Base-by-base conservation (phyloP, 2,888 invertebrate species). In the Boloria euphrosyne region DNA sequence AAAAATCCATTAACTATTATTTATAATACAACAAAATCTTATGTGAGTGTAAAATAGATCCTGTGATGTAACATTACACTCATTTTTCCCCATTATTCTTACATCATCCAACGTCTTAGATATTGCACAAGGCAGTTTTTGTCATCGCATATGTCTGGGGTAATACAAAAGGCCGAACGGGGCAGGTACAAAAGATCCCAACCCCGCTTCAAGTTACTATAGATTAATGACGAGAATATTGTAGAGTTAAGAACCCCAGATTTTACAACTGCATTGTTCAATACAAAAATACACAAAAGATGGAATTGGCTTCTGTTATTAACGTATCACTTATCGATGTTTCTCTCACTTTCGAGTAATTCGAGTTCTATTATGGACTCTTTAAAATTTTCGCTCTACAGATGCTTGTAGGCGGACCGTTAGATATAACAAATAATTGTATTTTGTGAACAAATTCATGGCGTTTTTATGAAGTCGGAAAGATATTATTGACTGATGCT, bases 191-290 rank as follows among this genome's bases (percentile, higher is more conserved):
- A 89, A 90, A 84, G 85, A 82, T 65, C 79, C 85, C 81, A 79
- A 83, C 85, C 89, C 85, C 85, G 89, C 80, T 83, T 90, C 90
- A 79, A 86, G 87, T 91, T 90, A 87, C 90, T 86, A 86, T 86
- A 89, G 87, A 90, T 90, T 90, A 89, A 90, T 87, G 90, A 84
- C 87, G 88, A 85, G 88, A 89, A 88, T 85, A 87, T 89, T 87
- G 88, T 86, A 84, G 86, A 90, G 89, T 89, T 89, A 87, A 90
- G 89, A 89, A 86, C 89, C 89, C 88, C 89, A 90, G 90, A 90
- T 90, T 89, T 91, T 90, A 91, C 91, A 91, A 91, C 89, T 89
- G 86, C 86, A 89, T 92, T 92, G 91, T 91, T 72, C 79, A 80
- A 73, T 69, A 74, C 74, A 90, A 92, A 84, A 82, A 87, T 74